phyloP scores from a whole-genome alignment of 2,113 vertebrate species.

The Noturus placidus region DNA sequence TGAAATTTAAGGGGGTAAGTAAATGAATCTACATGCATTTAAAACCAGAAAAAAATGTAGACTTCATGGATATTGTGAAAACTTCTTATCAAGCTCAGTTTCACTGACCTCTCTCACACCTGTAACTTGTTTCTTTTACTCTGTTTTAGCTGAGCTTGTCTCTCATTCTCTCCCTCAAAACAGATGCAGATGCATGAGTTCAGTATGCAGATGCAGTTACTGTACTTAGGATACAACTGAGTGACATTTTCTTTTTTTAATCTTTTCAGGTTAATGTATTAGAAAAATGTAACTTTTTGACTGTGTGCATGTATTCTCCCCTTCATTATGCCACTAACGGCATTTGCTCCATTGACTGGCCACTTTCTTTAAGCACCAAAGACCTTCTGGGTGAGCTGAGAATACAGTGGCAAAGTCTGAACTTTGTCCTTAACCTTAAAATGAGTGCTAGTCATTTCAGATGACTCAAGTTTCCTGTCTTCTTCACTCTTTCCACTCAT shows the following conservation, averaged over 20 bases:
- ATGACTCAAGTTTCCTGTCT: slow-evolving; percentile 16
- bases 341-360: neutral
- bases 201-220: neutral
- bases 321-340: neutral
- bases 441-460: slow-evolving; percentile 3
- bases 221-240: neutral
- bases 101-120: neutral
- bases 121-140: neutral
- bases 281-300: neutral
- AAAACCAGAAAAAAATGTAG: neutral
- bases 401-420: neutral
- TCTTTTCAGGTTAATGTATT: neutral
- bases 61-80: neutral
- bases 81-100: neutral
- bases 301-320: neutral
- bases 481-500: neutral
- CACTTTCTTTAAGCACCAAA: neutral
- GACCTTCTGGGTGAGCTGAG: neutral
- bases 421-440: slow-evolving; percentile 15
- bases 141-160: neutral
- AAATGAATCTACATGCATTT: neutral
- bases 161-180: neutral
- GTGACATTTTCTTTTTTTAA: neutral
- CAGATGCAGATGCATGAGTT: neutral
- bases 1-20: neutral